Evolutionary conservation across 2,888 invertebrate species (phyloP).

Genomic region (Oligia strigilis): DNA sequence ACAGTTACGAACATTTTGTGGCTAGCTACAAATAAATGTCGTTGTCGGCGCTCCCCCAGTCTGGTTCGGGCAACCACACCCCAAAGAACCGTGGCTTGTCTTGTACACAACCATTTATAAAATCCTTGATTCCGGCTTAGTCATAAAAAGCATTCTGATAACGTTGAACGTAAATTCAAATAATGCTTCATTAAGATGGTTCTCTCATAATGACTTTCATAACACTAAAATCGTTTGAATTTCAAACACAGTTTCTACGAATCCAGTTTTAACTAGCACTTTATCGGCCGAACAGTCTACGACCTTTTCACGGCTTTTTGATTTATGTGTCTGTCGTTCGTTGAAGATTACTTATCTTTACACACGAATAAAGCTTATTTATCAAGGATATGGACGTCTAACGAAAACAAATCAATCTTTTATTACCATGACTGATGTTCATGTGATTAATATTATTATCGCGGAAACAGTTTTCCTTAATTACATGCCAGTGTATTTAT

Average conservation of each 20-base stretch:
- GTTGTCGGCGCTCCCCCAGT: conserved; percentile 77
- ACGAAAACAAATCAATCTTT: conserved; percentile 73
- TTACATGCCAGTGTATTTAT: conserved; percentile 36
- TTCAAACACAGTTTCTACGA: conserved; percentile 49
- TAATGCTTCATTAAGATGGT: conserved; percentile 40
- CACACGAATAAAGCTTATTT: conserved; percentile 82
- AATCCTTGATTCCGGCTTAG: conserved; percentile 33
- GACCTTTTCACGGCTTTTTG: conserved; percentile 86
- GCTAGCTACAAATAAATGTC: conserved; percentile 85
- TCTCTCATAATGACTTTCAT: conserved; percentile 52
- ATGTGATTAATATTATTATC: conserved; percentile 55
- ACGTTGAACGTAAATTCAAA: conserved; percentile 47
- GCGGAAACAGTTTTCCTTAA: conserved; percentile 48
- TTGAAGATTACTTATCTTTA: conserved; percentile 84
- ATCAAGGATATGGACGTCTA: conserved; percentile 74
- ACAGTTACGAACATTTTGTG: conserved; percentile 86
- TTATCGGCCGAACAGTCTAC: conserved; percentile 70
- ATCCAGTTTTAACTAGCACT: conserved; percentile 65
- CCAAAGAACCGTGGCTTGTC: conserved; percentile 67
- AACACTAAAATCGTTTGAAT: conserved; percentile 56
- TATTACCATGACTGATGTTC: conserved; percentile 64
- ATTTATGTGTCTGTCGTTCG: conserved; percentile 84
- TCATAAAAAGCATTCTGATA: conserved; percentile 52
- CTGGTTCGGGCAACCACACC: conserved; percentile 75
- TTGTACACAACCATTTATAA: conserved; percentile 72